Evolutionary conservation across 2,113 vertebrate genomes (phyloP), one percentile per base, ranked within the genome.

Genomic region (Pteropus alecto): DNA sequence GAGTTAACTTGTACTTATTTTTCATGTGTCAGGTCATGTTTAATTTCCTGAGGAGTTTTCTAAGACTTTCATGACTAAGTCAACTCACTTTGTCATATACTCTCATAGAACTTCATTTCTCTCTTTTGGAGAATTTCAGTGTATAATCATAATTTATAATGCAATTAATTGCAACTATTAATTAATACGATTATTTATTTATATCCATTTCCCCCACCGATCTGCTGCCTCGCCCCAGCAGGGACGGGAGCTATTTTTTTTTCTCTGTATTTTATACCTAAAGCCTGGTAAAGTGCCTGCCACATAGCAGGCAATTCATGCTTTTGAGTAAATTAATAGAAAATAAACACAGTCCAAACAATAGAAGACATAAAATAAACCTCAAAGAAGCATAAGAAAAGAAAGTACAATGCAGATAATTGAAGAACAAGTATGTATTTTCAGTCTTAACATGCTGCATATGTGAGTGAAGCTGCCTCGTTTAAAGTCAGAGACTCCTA

Each of bases 301-400:
- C 76, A 92, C 76, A 81, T n/a, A 46, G 60, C 77, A 96, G 54
- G 33, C 48, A 85, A 73, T 93, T 94, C 68, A 28, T 82, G 51
- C 79, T 87, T 87, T 90, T 41, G 33, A 90, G 35, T 94, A 76
- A 90, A 87, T 90, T 87, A 77, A 76, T 63, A 90, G n/a, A 95
- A 87, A 94, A 82, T 68, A 94, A 79, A 46, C 9, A 84, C 51
- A 74, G 12, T 54, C 43, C n/a, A 85, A 89, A 70, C 19, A 84
- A 70, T 38, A 91, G 35, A 70, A 93, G 46, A 82, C 13, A 93
- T 22, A 86, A 92, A 92, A 70, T 51, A 90, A 88, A 33, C 14
- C 19, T 56, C 8, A 22, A 84, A 84, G 65, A 79, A 84, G 5
- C 19, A 65, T 76, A 1, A 70, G 74, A 87, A 77, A 3, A 83